Evolutionary conservation across 2,113 vertebrate genomes (phyloP), one percentile per base, ranked within the genome.

Genomic region (Helogale parvula): DNA sequence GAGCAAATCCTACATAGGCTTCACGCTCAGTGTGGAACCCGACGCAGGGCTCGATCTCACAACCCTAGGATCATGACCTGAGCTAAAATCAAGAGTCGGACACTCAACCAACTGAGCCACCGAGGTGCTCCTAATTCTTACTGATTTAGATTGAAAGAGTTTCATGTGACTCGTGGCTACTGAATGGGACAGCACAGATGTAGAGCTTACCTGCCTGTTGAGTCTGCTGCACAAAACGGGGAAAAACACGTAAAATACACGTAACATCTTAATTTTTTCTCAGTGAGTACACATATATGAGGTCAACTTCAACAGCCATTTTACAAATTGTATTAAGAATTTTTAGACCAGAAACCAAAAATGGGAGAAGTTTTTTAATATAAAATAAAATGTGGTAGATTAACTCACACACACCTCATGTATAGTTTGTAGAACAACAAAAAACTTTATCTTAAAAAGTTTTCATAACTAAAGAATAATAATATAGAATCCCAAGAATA

Each of bases 401-500:
- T 45, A 79, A 92, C 11, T 27, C 7, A 81, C 3, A 3, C 35
- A 66, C 8, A 9, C 13, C 19, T 27, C 27, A 83, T 0, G 3
- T 19, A 31, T 29, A 52, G 50, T 96, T 74, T n/a, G 33, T 5
- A 82, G 81, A 84, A 57, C 57, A 50, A 54, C 16, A 72, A 71
- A 52, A 85, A 23, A 9, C 17, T 38, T 66, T 29, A 5, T 29
- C 38, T 87, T 88, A 7, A 14, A 9, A n/a, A 88, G 82, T 57
- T 12, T 71, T 23, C 60, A 72, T 93, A 47, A 92, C 57, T 79
- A 68, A 74, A 91, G 41, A 57, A 12, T 9, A 94, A 65, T 71
- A 90, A 94, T 93, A 77, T 77, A 80, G 60, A 76, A 33, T 54
- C 33, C 33, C 52, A 85, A 85, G 25, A 72, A 41, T 65, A 90